phyloP scores from a whole-genome alignment of 1,140 invertebrate genomes.

The Drosophila bipectinata region DNA sequence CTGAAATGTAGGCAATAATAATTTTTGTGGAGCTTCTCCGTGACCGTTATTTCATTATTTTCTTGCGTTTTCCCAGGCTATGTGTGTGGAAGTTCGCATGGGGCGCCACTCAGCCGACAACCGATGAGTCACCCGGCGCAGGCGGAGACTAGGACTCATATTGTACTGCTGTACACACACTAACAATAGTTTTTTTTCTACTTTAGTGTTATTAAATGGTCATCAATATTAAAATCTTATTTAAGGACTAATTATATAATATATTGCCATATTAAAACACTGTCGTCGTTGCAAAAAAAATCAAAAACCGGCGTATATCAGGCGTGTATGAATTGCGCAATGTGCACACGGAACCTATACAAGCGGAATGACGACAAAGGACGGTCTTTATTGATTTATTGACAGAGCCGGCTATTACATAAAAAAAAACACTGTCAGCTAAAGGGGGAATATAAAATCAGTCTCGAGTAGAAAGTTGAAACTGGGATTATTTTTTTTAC shows the following conservation, averaged over 20 bases:
- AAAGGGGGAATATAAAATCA: conserved; percentile 7
- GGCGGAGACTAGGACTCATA: conserved; percentile 27
- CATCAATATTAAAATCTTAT: neutral
- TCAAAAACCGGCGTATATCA: conserved; percentile 29
- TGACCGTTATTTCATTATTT: conserved; percentile 7
- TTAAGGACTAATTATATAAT: conserved; percentile 34
- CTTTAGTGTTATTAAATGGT: conserved; percentile 16
- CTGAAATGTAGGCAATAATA: conserved; percentile 60
- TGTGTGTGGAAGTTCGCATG: conserved; percentile 32
- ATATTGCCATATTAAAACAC: conserved; percentile 60
- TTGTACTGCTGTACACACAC: conserved; percentile 2
- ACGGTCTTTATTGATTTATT: conserved; percentile 71
- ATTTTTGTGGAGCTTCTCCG: conserved; percentile 12
- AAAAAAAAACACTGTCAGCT: conserved; percentile 13
- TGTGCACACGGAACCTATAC: conserved; percentile 68
- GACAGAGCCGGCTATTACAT: conserved; percentile 42
- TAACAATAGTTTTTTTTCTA: neutral
- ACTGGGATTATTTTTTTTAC: neutral
- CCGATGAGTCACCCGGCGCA: conserved; percentile 26
- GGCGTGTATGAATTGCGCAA: conserved; percentile 62
- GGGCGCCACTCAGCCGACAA: conserved; percentile 67
- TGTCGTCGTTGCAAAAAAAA: conserved; percentile 43
- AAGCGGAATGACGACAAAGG: conserved; percentile 59
- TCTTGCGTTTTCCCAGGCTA: conserved; percentile 23
- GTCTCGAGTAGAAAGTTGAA: neutral